Conservation (phyloP, 2,888 invertebrate species). For the Drosophila stalkeri region DNA sequence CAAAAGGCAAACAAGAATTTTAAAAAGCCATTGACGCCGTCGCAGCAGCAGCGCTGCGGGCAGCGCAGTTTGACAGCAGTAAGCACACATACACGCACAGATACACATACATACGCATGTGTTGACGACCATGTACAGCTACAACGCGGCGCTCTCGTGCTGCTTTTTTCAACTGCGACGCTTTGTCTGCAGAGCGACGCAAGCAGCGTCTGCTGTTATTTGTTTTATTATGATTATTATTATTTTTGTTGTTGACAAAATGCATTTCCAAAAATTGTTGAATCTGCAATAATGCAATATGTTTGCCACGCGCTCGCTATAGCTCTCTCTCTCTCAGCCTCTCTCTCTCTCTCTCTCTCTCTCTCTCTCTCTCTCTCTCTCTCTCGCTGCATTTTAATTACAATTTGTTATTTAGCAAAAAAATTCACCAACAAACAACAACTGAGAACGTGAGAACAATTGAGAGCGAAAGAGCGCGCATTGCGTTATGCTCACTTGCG, state of each 20-base stretch:
- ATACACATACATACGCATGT: conserved; percentile 5
- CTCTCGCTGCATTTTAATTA: conserved; percentile 53
- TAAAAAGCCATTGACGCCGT: conserved; percentile 52
- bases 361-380: background rate
- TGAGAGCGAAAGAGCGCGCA: conserved; percentile 28
- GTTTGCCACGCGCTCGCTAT: conserved; percentile 7
- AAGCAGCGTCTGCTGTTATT: conserved; percentile 19
- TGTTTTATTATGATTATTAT: conserved; percentile 28
- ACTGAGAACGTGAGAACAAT: conserved; percentile 26
- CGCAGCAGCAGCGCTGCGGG: conserved; percentile 38
- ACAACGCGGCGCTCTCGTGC: conserved; percentile 48
- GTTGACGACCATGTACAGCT: conserved; percentile 46
- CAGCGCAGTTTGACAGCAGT: conserved; percentile 33
- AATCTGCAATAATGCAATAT: conserved; percentile 36
- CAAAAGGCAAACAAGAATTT: conserved; percentile 59
- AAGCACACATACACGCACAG: conserved; percentile 1
- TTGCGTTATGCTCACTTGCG: conserved; percentile 9
- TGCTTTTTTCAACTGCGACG: conserved; percentile 27
- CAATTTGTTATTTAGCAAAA: conserved; percentile 46
- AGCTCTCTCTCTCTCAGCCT: conserved; percentile 2
- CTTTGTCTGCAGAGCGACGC: conserved; percentile 44
- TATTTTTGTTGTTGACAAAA: conserved; percentile 11
- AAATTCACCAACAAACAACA: conserved; percentile 47
- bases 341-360: conserved; percentile 12
- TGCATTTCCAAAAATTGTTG: conserved; percentile 41